Evolutionary conservation across 2,888 invertebrate species (phyloP).

Genomic region (Tipula helvola): DNA sequence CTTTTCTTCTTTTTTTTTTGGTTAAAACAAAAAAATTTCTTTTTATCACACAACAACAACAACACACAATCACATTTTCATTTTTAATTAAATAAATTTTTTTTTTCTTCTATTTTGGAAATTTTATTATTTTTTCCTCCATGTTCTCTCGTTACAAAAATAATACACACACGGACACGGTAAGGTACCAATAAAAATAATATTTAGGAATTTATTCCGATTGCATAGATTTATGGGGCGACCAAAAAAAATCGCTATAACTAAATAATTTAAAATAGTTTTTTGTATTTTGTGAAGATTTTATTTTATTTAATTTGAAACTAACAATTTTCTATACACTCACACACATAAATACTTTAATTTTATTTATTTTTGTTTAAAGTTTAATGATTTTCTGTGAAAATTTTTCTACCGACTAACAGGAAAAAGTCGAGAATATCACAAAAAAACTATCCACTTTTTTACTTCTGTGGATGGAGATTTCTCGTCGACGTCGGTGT

Average conservation of each 20-base stretch:
- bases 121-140: background rate
- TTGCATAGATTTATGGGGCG: background rate
- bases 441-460: background rate
- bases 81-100: background rate
- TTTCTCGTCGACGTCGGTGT: background rate
- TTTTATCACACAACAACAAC: background rate
- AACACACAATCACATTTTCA: background rate
- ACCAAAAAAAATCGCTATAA: background rate
- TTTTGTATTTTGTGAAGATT: background rate
- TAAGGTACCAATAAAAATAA: too few relatives aligned
- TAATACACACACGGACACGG: background rate
- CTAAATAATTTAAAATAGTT: background rate
- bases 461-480: background rate
- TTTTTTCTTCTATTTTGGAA: background rate
- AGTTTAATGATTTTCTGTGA: slow-evolving; percentile 6
- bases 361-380: background rate
- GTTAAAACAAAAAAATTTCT: background rate
- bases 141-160: background rate
- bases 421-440: background rate
- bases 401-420: slow-evolving; percentile 7
- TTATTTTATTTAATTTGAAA: background rate
- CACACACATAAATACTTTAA: background rate
- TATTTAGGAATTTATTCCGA: background rate
- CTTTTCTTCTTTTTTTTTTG: background rate
- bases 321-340: background rate